Conservation (phyloP, 2,113 vertebrate species). For the Smithornis capensis region DNA sequence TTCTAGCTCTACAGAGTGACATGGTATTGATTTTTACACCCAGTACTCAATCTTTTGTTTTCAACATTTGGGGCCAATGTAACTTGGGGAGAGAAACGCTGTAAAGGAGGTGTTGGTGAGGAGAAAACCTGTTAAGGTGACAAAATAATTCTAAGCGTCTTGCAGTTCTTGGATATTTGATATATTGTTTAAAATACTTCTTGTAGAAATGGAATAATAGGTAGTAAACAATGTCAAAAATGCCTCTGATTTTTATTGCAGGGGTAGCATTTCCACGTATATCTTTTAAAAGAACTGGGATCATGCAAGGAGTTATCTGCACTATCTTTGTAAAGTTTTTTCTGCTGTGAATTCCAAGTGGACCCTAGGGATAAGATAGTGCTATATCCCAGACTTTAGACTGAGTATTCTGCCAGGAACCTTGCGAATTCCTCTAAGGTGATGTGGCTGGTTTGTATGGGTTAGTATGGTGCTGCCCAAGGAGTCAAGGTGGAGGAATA, state of each 20-base stretch:
- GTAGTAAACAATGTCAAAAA: background rate
- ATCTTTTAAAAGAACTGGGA: background rate
- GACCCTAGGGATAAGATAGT: background rate
- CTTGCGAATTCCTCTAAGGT: background rate
- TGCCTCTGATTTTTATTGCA: background rate
- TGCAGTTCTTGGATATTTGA: background rate
- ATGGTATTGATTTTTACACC: background rate
- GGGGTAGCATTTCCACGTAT: background rate
- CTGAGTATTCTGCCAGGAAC: background rate
- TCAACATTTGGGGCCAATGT: background rate
- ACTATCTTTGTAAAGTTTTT: background rate
- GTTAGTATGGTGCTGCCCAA: background rate
- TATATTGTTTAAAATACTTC: background rate
- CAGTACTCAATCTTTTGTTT: background rate
- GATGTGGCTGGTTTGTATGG: background rate
- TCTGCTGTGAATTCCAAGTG: background rate
- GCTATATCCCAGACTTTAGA: rapidly evolving
- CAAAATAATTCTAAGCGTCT: background rate
- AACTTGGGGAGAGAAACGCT: background rate
- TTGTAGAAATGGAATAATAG: background rate
- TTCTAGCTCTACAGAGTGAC: background rate
- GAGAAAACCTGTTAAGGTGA: background rate
- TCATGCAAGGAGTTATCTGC: no score
- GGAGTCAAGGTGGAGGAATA: background rate
- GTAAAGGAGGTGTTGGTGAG: background rate